phyloP scores from a whole-genome alignment of 2,113 vertebrate genomes.

The Gracilinanus agilis region DNA sequence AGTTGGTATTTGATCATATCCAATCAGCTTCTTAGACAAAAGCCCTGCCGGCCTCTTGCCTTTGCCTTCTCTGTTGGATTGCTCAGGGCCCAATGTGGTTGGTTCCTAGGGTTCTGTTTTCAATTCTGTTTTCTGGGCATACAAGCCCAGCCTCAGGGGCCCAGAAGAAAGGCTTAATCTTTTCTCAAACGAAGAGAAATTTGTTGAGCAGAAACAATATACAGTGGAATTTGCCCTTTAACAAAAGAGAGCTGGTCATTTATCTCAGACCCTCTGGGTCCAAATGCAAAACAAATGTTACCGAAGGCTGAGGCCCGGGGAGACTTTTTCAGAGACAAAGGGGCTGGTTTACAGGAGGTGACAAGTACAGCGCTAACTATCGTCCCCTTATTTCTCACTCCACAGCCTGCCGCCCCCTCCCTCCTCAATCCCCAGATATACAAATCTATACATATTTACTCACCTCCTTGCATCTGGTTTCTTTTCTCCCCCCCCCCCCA shows the following conservation, averaged over 20 bases:
- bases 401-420: background rate
- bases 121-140: constrained; percentile 3
- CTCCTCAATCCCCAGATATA: background rate
- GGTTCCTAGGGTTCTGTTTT: background rate
- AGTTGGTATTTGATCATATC: background rate
- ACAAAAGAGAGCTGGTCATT: constrained; percentile 15
- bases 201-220: constrained; percentile 13
- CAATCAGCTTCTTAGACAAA: background rate
- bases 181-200: background rate
- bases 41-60: background rate
- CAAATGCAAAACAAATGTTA: constrained; percentile 18
- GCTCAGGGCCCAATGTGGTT: background rate
- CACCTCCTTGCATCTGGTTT: background rate
- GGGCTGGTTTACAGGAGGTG: constrained; percentile 10
- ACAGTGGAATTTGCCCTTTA: constrained; percentile 18
- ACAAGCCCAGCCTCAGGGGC: background rate
- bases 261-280: background rate
- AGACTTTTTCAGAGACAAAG: background rate
- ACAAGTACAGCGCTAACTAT: background rate
- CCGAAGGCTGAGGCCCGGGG: background rate
- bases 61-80: background rate
- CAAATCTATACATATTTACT: background rate
- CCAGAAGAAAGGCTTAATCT: background rate
- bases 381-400: background rate
- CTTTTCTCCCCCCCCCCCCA: background rate